phyloP scores from a whole-genome alignment of 2,797 vertebrate species.

The Pterois miles region DNA sequence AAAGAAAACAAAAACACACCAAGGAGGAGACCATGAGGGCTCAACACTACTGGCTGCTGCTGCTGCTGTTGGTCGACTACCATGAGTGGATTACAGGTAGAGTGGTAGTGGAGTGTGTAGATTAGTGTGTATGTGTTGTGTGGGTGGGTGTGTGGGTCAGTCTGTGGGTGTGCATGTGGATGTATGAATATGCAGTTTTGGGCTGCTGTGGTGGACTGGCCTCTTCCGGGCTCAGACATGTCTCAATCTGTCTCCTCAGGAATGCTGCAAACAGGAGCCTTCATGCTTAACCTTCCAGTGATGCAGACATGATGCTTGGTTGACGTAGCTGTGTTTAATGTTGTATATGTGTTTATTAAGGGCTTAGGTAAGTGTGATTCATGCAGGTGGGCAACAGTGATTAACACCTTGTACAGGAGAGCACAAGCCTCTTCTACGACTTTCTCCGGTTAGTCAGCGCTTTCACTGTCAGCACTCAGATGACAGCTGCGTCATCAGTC shows the following conservation, averaged over 20 bases:
- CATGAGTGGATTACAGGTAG: slow-evolving; percentile 69
- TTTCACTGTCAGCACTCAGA: background rate
- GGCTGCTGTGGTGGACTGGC: slow-evolving; percentile 4
- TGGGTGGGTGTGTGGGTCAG: background rate
- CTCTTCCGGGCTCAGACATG: slow-evolving; percentile 28
- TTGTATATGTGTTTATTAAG: background rate
- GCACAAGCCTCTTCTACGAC: background rate
- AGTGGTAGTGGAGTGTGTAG: slow-evolving; percentile 9
- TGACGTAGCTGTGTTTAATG: slow-evolving; percentile 16
- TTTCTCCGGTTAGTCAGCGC: background rate
- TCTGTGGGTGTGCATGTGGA: background rate
- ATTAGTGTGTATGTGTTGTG: slow-evolving; percentile 19
- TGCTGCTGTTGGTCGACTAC: slow-evolving; percentile 63
- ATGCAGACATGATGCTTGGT: background rate
- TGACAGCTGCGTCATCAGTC: background rate
- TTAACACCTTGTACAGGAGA: background rate
- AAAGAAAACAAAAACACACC: slow-evolving; percentile 12
- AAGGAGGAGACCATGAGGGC: slow-evolving; percentile 58
- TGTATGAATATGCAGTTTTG: background rate
- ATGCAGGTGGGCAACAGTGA: background rate
- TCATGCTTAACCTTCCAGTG: background rate
- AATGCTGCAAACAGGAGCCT: slow-evolving; percentile 34
- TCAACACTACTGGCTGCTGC: slow-evolving; percentile 65
- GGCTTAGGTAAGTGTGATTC: slow-evolving; percentile 16
- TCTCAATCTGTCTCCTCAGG: slow-evolving; percentile 46